Conservation (phyloP, 2,113 vertebrate genomes). For the Pampusana beccarii region DNA sequence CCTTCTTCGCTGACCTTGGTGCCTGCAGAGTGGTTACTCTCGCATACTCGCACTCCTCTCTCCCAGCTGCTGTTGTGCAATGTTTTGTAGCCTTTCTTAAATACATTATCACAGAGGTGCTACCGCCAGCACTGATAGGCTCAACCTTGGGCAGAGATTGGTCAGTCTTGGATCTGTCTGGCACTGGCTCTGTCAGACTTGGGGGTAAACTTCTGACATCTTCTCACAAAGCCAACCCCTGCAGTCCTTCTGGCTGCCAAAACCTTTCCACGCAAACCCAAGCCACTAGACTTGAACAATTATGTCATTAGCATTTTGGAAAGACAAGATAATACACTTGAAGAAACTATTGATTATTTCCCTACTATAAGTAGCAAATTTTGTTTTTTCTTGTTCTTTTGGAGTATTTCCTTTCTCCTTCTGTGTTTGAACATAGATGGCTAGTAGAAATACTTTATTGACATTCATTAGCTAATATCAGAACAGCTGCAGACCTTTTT, state of each 20-base stretch:
- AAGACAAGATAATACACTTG: background rate
- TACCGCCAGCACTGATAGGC: accelerated
- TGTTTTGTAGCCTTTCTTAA: background rate
- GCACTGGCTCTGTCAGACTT: background rate
- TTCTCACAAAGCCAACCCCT: background rate
- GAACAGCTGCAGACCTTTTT: background rate
- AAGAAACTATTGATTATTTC: background rate
- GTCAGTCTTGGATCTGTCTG: accelerated
- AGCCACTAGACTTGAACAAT: background rate
- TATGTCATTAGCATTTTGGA: background rate
- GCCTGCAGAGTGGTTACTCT: background rate
- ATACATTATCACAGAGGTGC: accelerated
- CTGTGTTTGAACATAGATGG: background rate
- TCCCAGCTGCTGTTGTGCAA: background rate
- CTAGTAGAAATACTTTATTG: background rate
- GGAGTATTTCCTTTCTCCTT: background rate
- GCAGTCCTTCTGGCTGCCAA: accelerated
- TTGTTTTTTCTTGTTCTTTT: background rate
- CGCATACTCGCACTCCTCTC: background rate
- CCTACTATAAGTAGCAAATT: background rate
- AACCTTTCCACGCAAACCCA: background rate
- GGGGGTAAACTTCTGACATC: background rate
- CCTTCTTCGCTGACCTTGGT: background rate
- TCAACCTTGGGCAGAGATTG: accelerated
- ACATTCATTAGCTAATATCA: background rate